Evolutionary conservation across 2,797 vertebrate genomes (phyloP).

Genomic region (Sebastes iracundus): DNA sequence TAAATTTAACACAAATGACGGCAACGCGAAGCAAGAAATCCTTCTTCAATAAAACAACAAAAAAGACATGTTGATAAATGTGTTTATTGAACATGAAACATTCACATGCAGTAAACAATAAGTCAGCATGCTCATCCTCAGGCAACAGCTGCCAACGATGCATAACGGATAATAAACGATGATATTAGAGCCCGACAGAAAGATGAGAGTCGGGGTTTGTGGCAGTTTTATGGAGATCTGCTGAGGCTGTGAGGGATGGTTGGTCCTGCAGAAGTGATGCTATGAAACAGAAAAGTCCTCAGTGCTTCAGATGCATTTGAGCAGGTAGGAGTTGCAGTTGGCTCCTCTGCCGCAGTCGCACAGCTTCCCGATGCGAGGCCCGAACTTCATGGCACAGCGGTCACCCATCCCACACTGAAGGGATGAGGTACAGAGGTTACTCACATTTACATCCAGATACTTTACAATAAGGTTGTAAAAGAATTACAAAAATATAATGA

Average conservation of each 20-base stretch:
- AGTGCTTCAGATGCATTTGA: conserved; percentile 82
- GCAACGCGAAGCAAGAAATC: too few species aligned
- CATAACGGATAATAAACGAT: not conserved
- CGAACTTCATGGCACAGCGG: conserved; percentile 84
- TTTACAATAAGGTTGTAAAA: not conserved
- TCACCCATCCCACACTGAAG: conserved; percentile 81
- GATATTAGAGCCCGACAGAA: not conserved
- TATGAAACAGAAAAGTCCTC: not conserved
- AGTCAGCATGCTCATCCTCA: conserved; percentile 33
- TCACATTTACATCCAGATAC: not conserved
- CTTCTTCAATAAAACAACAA: not conserved
- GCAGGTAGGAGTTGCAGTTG: conserved; percentile 86
- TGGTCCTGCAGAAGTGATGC: not conserved
- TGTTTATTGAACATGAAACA: conserved; percentile 59
- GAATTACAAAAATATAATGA: not conserved
- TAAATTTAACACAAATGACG: not conserved
- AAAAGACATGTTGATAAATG: not conserved
- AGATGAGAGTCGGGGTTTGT: not conserved
- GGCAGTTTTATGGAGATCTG: not conserved
- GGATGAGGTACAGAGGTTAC: not conserved
- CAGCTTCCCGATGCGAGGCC: conserved; percentile 84
- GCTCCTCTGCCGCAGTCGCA: conserved; percentile 83
- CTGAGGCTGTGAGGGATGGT: not conserved
- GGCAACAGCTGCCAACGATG: not conserved
- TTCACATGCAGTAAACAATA: conserved; percentile 28